Evolutionary conservation across 2,888 invertebrate species (phyloP).

Genomic region (Formica aserva): DNA sequence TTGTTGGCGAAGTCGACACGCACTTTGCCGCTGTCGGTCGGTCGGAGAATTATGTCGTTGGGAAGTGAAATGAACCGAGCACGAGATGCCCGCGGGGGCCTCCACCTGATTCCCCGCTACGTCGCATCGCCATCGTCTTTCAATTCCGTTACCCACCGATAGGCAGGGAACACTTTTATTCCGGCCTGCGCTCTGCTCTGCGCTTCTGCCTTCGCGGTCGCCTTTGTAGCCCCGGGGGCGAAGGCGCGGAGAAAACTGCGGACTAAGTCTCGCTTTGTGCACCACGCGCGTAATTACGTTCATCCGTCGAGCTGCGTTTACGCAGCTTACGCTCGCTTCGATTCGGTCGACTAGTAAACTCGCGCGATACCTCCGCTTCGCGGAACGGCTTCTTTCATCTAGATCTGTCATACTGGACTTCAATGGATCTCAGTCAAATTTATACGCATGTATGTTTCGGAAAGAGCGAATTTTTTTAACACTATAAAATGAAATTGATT

Average conservation of each 20-base stretch:
- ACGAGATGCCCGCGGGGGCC: slow-evolving; percentile 55
- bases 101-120: slow-evolving; percentile 51
- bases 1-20: background rate
- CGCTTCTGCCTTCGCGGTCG: slow-evolving; percentile 44
- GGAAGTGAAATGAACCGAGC: slow-evolving; percentile 62
- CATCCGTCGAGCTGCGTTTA: slow-evolving; percentile 38
- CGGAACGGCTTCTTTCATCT: slow-evolving; percentile 10
- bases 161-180: slow-evolving; percentile 61
- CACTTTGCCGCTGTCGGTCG: slow-evolving; percentile 36
- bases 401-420: background rate
- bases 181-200: slow-evolving; percentile 6
- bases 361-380: slow-evolving; percentile 11
- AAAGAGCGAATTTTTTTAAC: background rate
- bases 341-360: slow-evolving; percentile 20
- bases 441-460: too few relatives aligned
- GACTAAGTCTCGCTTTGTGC: slow-evolving; percentile 38
- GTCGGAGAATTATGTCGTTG: slow-evolving; percentile 60
- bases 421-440: background rate
- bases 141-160: slow-evolving; percentile 74
- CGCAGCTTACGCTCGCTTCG: background rate
- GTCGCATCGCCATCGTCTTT: slow-evolving; percentile 62
- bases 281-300: slow-evolving; percentile 48
- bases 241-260: slow-evolving; percentile 55
- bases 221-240: slow-evolving; percentile 43
- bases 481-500: background rate